A percentile compares a stretch with the other conserved stretches of the same genome.
Conservation (phyloP, 2,797 vertebrate species). For the Tenualosa thibaudeaui region DNA sequence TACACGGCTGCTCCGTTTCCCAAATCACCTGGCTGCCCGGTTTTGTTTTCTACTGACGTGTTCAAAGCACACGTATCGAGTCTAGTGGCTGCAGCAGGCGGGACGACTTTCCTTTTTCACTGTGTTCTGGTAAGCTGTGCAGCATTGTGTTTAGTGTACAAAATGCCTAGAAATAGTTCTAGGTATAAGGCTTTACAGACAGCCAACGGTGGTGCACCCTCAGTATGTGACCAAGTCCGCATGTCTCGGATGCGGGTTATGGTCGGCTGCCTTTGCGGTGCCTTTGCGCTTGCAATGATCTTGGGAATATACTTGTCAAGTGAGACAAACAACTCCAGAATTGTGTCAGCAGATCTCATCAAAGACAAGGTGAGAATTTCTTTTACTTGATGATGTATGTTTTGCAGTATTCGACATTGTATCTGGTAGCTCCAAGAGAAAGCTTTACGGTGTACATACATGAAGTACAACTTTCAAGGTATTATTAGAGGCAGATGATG, state of each 20-base stretch:
- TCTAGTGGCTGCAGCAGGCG: not conserved
- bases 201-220: slow-evolving; percentile 49
- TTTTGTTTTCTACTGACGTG: slow-evolving; percentile 36
- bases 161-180: slow-evolving; percentile 70
- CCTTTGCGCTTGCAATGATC: slow-evolving; percentile 67
- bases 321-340: slow-evolving; percentile 49
- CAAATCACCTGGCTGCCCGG: not conserved
- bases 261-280: slow-evolving; percentile 67
- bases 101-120: not conserved
- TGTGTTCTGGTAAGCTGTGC: not conserved
- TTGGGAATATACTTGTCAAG: slow-evolving; percentile 71
- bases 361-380: slow-evolving; percentile 68
- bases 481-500: not conserved
- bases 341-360: slow-evolving; percentile 54
- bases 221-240: slow-evolving; percentile 59
- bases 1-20: not conserved
- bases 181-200: slow-evolving; percentile 65
- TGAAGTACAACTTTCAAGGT: not conserved
- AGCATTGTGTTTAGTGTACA: not conserved
- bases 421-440: not conserved
- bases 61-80: slow-evolving; percentile 25
- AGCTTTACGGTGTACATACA: not conserved
- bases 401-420: not conserved
- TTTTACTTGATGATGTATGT: not conserved
- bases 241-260: slow-evolving; percentile 64